Evolutionary conservation across 1,140 invertebrate species (phyloP), one percentile per base, ranked within the genome.

Genomic region (Aphaenogaster rudis): DNA sequence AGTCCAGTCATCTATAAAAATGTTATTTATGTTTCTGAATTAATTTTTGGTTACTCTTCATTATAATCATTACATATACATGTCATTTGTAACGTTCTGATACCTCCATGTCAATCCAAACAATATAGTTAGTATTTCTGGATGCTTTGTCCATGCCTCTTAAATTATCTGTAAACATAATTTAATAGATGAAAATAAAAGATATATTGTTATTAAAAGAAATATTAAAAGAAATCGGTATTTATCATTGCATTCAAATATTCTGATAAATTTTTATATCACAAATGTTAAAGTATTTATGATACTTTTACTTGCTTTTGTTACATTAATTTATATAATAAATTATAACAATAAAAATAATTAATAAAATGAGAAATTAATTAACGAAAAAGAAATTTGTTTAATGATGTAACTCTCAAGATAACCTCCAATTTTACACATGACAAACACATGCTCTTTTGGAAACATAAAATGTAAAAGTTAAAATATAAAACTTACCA

Each of bases 1-100:
- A 99, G 94, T 6, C 97, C 97, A 45, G 93, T 93, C 90, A 95
- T 91, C 95, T 95, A 42, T 48, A 90, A 92, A 78, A 85, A 76
- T 28, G 61, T 50, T 74, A 67, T 87, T 50, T 36, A 77, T 66
- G 48, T 52, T 52, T 48, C 50, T 39, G 39, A 4, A 61, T 78
- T 88, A 59, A 82, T 59, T 45, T 42, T 36, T 72, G 7, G 1
- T 67, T 45, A n/a, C 4, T 36, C 17, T 17, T 59, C 1, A 4
- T 57, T 39, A 57, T 57, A 50, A 11, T n/a, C 28, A 85, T 39
- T 48, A 39, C 33, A 50, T 36, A 54, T 3, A 71, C 36, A n/a
- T 59, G 42, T 48, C 5, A 78, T 59, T 52, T 42, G 28, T 63
- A 79, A 89, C 7, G n/a, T 67, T 52, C 42, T n/a, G 13, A 21